Evolutionary conservation across 2,797 vertebrate species (phyloP).

Genomic region (Argentina silus): DNA sequence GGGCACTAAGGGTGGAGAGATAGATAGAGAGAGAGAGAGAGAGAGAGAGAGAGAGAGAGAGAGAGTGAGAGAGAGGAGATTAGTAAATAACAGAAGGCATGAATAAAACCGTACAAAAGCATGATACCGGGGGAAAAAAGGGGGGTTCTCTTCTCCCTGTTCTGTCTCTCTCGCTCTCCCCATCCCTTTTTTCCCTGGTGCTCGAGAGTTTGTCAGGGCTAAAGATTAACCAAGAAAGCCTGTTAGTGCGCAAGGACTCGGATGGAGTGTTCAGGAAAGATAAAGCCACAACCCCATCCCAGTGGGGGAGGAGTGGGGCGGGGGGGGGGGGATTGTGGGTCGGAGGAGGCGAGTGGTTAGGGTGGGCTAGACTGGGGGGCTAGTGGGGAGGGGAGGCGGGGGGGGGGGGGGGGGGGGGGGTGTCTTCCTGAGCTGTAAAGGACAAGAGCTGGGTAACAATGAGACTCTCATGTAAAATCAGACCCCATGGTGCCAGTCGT

Average conservation of each 20-base stretch:
- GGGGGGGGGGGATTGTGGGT: neutral
- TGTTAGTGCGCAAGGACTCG: slow-evolving; percentile 75
- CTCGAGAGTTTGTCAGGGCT: slow-evolving; percentile 68
- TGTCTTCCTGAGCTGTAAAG: slow-evolving; percentile 9
- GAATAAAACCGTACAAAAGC: slow-evolving; percentile 46
- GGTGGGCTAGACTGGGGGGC: neutral
- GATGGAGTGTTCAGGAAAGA: slow-evolving; percentile 75
- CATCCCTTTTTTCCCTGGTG: slow-evolving; percentile 25
- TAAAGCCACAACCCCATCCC: slow-evolving; percentile 74
- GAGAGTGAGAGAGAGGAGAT: slow-evolving; percentile 16
- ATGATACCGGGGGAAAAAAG: slow-evolving; percentile 39
- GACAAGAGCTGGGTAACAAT: slow-evolving; percentile 14
- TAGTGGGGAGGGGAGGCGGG: neutral
- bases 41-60: slow-evolving; percentile 9
- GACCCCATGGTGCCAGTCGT: neutral
- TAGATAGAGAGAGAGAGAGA: slow-evolving; percentile 7
- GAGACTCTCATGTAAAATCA: slow-evolving; percentile 1
- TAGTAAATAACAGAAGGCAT: slow-evolving; percentile 35
- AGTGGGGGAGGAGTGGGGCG: slow-evolving; percentile 49
- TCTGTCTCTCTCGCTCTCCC: slow-evolving; percentile 29
- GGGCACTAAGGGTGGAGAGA: slow-evolving; percentile 78
- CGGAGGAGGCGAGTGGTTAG: neutral
- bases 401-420: too few relatives aligned
- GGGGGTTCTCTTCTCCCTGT: slow-evolving; percentile 52
- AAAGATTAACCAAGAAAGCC: slow-evolving; percentile 78